Conservation (phyloP, 2,797 vertebrate genomes). For the Anguilla pacifica region DNA sequence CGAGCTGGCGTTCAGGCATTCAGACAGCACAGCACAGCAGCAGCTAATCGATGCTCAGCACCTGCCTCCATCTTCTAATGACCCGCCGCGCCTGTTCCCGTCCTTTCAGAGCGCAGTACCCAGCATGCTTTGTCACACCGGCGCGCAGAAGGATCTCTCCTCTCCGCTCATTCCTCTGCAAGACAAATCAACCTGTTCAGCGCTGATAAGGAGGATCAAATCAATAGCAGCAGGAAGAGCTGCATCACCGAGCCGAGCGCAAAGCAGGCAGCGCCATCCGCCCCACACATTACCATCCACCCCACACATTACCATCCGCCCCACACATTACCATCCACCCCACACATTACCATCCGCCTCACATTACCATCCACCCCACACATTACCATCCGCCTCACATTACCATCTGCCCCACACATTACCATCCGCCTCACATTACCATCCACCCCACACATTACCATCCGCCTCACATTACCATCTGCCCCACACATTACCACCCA, state of each 20-base stretch:
- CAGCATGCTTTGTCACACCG: conserved; percentile 37
- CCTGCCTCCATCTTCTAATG: not conserved
- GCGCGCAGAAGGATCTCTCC: conserved; percentile 17
- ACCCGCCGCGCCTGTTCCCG: conserved; percentile 10
- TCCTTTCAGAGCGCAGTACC: not conserved
- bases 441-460: too few relatives aligned
- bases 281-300: too few relatives aligned
- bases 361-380: too few relatives aligned
- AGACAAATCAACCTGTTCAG: conserved; percentile 34
- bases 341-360: too few relatives aligned
- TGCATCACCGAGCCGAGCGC: conserved; percentile 28
- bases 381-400: too few relatives aligned
- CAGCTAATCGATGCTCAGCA: not conserved
- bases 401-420: too few relatives aligned
- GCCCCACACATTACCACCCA: too few relatives aligned
- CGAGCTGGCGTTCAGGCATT: not conserved
- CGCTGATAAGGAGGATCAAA: conserved; percentile 36
- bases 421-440: too few relatives aligned
- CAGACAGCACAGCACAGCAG: not conserved
- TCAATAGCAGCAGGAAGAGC: conserved; percentile 34
- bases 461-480: too few relatives aligned
- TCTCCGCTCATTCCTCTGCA: not conserved
- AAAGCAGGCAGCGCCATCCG: not conserved
- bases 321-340: too few relatives aligned
- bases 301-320: too few relatives aligned